These are phyloP conservation scores for Schizopygopsis pylzovi DNA, from an alignment of 2,797 vertebrate species.

Conservation along the genomic window DNA sequence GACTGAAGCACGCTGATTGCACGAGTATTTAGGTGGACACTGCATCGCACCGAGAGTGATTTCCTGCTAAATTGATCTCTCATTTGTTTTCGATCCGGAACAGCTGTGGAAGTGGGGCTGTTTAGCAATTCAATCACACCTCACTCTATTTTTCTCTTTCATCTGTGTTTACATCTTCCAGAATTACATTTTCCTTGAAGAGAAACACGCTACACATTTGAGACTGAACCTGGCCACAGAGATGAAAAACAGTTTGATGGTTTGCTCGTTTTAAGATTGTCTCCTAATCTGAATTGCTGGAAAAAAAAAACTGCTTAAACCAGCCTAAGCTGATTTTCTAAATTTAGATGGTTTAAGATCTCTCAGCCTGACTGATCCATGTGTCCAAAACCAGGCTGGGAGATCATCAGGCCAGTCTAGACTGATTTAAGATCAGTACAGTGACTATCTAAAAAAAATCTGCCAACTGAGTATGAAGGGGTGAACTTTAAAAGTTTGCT, in stretches of 20 bases:
- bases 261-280: not conserved
- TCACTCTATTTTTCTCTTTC: constrained; percentile 50
- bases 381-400: not conserved
- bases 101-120: constrained; percentile 63
- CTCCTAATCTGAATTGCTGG: not conserved
- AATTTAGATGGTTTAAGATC: not conserved
- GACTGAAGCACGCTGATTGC: constrained; percentile 72
- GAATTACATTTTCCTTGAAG: constrained; percentile 3
- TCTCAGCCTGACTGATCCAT: not conserved
- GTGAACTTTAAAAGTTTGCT: not conserved
- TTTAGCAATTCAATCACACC: not conserved
- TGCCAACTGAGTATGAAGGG: not conserved
- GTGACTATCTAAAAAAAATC: not conserved
- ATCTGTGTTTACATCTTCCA: constrained; percentile 24
- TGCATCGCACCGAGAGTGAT: constrained; percentile 60
- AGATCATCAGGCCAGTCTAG: not conserved
- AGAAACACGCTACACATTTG: not conserved
- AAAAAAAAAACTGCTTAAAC: not conserved
- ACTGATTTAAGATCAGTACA: not conserved
- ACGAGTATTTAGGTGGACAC: constrained; percentile 70
- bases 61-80: constrained; percentile 72
- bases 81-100: constrained; percentile 67
- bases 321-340: not conserved
- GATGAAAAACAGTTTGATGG: not conserved
- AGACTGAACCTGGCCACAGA: not conserved